These are phyloP conservation scores for Anableps anableps DNA, from an alignment of 2,797 vertebrate genomes.

Conservation along the genomic window DNA sequence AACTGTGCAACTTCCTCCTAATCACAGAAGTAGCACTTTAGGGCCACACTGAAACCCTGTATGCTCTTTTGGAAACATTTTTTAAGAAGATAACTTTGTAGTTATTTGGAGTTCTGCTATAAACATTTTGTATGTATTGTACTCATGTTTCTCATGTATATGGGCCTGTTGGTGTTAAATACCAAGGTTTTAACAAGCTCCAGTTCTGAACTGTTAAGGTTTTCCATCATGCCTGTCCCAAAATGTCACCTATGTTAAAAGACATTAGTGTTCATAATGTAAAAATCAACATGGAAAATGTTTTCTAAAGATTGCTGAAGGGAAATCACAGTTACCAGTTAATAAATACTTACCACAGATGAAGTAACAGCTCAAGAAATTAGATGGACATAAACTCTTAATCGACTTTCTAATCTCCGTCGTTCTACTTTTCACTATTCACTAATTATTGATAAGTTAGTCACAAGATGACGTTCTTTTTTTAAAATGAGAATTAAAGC, in stretches of 20 bases:
- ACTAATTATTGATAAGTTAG: neutral
- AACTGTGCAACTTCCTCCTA: constrained; percentile 73
- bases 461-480: neutral
- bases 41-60: constrained; percentile 17
- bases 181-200: neutral
- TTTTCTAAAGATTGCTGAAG: neutral
- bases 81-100: neutral
- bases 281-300: neutral
- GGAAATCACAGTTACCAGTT: neutral
- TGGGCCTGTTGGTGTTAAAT: neutral
- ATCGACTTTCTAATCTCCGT: neutral
- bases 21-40: constrained; percentile 36
- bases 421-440: neutral
- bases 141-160: neutral
- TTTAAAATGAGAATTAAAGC: neutral
- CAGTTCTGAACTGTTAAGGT: neutral
- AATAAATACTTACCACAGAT: neutral
- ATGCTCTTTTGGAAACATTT: neutral
- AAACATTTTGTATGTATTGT: neutral
- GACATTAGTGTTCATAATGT: neutral
- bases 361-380: neutral
- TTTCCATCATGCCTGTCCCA: neutral
- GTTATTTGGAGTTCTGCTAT: neutral
- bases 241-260: neutral
- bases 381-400: neutral